Evolutionary conservation across 2,797 vertebrate genomes (phyloP).

Genomic region (Psittacula derbiana): DNA sequence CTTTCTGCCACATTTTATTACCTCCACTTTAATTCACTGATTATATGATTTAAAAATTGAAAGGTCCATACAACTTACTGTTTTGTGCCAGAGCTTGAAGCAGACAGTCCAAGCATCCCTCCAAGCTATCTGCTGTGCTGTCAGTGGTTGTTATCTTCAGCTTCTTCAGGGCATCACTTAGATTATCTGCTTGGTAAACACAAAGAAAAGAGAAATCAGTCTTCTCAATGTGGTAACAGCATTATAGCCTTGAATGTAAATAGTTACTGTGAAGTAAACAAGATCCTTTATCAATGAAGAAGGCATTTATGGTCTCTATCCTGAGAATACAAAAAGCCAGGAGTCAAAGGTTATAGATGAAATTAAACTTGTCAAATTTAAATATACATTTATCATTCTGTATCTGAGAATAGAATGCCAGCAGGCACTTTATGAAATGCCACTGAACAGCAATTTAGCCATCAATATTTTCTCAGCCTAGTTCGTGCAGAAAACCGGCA

Average conservation of each 20-base stretch:
- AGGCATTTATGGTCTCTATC: neutral
- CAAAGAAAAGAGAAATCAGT: constrained; percentile 33
- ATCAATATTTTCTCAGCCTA: neutral
- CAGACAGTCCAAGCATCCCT: constrained; percentile 93
- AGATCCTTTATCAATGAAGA: neutral
- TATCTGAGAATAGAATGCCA: neutral
- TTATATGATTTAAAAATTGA: neutral
- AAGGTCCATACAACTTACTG: constrained; percentile 83
- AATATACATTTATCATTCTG: constrained; percentile 2
- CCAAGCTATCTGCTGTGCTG: constrained; percentile 85
- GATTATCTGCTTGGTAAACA: constrained; percentile 84
- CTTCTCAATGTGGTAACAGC: neutral
- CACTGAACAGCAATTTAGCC: constrained; percentile 15
- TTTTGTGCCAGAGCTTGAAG: constrained; percentile 92
- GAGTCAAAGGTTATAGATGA: neutral
- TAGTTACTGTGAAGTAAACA: neutral
- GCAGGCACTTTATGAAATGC: constrained; percentile 2
- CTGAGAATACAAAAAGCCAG: neutral
- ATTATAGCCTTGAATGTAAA: neutral
- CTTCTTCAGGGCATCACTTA: constrained; percentile 92
- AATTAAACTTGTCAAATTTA: constrained; percentile 22
- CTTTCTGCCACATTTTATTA: neutral
- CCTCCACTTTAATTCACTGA: neutral
- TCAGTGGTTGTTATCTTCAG: constrained; percentile 91
- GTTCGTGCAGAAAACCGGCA: neutral